Base-by-base conservation (phyloP, 2,888 invertebrate genomes). In the Eueremaeus valkanovi region DNA sequence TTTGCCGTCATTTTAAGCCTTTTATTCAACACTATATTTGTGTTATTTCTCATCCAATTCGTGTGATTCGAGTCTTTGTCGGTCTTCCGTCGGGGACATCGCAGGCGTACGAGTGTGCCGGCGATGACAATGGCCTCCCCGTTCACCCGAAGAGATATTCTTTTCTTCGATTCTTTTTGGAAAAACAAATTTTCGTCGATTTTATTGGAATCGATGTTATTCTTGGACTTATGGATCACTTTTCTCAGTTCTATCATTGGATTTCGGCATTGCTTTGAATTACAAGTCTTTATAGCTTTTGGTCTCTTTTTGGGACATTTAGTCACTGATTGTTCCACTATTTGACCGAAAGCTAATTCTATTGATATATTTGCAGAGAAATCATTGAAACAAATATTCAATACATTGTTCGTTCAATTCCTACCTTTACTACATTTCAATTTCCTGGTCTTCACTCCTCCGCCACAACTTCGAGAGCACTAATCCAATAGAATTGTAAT, bases 401-500 rank as follows among this genome's bases (percentile, higher is more conserved):
- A n/a, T n/a, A n/a, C n/a, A n/a, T n/a, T n/a, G n/a, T n/a, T n/a
- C n/a, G n/a, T n/a, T n/a, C n/a, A n/a, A n/a, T n/a, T n/a, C n/a
- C n/a, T 73, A 73, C 73, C 73, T 85, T 95, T 94, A 82, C 94
- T 93, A 84, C 98, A 98, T 70, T 85, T 83, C 55, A 91, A 89
- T 78, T 89, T 88, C 79, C 97, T 88, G 73, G 89, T 90, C 83
- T 95, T 94, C 73, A 91, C 86, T 0, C 97, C 97, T 18, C 92
- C 92, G 0, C 95, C 95, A 82, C 97, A 98, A n/a, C 92, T 88
- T 83, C 91, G 92, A 18, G 92, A 92, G 83, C 97, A 98, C 84
- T 92, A 82, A 11, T 13, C 21, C 3, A 40, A 68, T 36, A n/a
- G n/a, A 21, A 45, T 2, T 45, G 5, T 3, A 58, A 61, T 68